Evolutionary conservation across 2,797 vertebrate species (phyloP), one percentile per base, ranked within the genome.

Genomic region (Eleutherodactylus coqui): DNA sequence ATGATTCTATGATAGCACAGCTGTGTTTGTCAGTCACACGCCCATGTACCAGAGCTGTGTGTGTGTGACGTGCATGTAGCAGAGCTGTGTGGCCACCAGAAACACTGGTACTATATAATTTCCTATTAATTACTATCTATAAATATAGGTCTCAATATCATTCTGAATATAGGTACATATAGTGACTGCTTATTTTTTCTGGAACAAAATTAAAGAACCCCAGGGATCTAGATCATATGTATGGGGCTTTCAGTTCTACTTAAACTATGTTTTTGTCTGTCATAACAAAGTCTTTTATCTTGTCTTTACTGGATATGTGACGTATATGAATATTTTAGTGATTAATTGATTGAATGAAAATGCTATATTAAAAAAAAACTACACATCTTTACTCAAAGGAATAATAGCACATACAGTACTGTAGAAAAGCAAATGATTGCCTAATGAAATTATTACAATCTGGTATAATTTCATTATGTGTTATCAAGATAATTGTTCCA

Each of bases 311-410:
- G 27, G n/a, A 64, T 62, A 60, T 29, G 21, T 83, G 72, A 72
- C 49, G 19, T 55, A 79, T 75, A 62, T n/a, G n/a, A 36, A 62
- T 24, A 51, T 60, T 67, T 58, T 62, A 13, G 36, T 85, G 75
- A 80, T 80, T 80, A 85, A 75, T 85, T 85, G 51, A 75, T 75
- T 75, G 43, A 75, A 64, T 86, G 70, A 75, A 64, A 45, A 86
- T 81, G 43, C 43, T 67, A 75, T 55, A 80, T 49, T 21, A 29
- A 24, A 75, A 24, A 32, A 43, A 80, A 41, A 86, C 75, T 80
- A 72, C 32, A 81, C 45, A 75, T 29, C 70, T 75, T n/a, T 62
- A 81, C 55, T 75, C 53, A 64, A 49, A 81, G 78, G 70, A n/a
- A 82, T 81, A 81, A 55, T 72, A n/a, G 45, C 76, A 85, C 64